Evolutionary conservation across 23 tunicate genomes (phyloP).

Genomic region (Styela clava): DNA sequence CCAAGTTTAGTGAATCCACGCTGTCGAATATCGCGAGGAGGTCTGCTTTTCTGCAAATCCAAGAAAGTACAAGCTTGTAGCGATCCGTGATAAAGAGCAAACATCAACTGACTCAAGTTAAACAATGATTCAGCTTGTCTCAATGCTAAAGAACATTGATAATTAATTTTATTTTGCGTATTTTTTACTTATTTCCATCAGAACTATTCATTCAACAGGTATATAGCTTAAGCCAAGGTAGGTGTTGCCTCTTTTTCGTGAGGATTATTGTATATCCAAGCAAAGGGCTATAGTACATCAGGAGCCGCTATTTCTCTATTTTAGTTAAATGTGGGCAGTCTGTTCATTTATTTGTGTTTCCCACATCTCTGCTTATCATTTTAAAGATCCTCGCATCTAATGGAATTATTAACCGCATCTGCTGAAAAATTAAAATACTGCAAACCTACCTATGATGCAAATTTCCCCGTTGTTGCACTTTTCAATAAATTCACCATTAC

Average conservation of each 20-base stretch:
- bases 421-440: too few relatives aligned
- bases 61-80: constrained; percentile 84
- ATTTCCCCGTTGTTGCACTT: constrained; percentile 21
- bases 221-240: background rate
- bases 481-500: constrained; percentile 38
- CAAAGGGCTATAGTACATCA: too few relatives aligned
- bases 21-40: constrained; percentile 86
- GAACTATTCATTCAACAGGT: too few relatives aligned
- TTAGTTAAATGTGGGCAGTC: too few relatives aligned
- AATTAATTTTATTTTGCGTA: background rate
- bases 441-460: constrained; percentile 63
- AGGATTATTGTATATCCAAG: background rate
- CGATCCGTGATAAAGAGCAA: constrained; percentile 97
- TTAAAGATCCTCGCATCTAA: too few relatives aligned
- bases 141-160: constrained; percentile 41
- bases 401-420: too few relatives aligned
- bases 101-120: constrained; percentile 96
- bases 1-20: constrained; percentile 76
- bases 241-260: background rate
- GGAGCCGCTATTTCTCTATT: too few relatives aligned
- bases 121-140: constrained; percentile 91
- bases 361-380: too few relatives aligned
- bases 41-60: constrained; percentile 72
- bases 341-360: too few relatives aligned
- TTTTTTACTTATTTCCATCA: background rate